A percentile compares a stretch with the other conserved stretches of the same genome.
phyloP scores from a whole-genome alignment of 2,113 vertebrate genomes.

The Clinocottus analis region DNA sequence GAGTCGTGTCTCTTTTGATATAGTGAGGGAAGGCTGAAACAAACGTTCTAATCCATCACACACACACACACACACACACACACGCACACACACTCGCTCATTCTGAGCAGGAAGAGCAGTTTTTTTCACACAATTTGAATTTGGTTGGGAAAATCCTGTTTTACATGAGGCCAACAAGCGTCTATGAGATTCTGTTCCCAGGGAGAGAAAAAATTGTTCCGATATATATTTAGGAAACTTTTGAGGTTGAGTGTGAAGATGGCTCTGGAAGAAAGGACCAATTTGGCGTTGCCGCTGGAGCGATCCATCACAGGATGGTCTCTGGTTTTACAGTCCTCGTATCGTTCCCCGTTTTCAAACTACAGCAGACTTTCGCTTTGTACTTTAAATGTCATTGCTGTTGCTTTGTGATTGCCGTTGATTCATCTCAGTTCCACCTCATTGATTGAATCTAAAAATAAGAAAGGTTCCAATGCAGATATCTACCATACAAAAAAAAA shows the following conservation, averaged over 20 bases:
- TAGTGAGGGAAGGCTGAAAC: background rate
- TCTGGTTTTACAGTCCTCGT: background rate
- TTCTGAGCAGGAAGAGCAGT: background rate
- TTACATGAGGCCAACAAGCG: too few species aligned
- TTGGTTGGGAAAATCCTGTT: too few species aligned
- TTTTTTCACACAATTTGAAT: background rate
- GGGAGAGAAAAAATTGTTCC: background rate
- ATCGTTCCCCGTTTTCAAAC: background rate
- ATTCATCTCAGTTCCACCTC: slow-evolving; percentile 17
- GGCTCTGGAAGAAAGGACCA: background rate
- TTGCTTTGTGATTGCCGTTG: slow-evolving; percentile 34
- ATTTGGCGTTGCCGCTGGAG: background rate
- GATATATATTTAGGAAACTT: background rate
- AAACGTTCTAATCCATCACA: background rate
- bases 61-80: background rate
- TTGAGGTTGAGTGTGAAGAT: background rate
- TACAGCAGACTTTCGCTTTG: background rate
- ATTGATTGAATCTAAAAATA: slow-evolving; percentile 36
- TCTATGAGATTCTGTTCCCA: background rate
- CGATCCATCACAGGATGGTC: background rate
- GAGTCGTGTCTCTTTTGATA: too few species aligned
- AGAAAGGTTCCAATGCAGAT: background rate
- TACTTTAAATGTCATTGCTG: slow-evolving; percentile 25
- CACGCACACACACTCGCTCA: background rate
- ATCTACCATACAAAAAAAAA: slow-evolving; percentile 15